phyloP scores from a whole-genome alignment of 2,113 vertebrate species.

The Engystomops pustulosus region DNA sequence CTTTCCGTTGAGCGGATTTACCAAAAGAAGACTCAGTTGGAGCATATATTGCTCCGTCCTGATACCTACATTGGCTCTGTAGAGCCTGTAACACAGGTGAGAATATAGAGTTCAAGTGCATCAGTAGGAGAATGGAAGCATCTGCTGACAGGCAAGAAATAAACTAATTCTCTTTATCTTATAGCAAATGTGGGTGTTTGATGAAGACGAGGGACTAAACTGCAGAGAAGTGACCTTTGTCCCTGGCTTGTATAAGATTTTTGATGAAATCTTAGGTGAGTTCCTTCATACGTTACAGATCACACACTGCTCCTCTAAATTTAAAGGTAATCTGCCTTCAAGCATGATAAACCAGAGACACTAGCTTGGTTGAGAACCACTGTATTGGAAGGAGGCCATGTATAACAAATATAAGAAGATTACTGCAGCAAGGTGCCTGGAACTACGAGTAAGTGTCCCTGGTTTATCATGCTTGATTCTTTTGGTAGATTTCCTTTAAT shows the following conservation, averaged over 20 bases:
- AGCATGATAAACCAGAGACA: too few species aligned
- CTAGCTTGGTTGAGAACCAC: too few species aligned
- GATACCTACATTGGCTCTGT: constrained; percentile 98
- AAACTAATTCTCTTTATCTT: constrained; percentile 18
- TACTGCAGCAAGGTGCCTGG: too few species aligned
- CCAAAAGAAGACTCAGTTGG: constrained; percentile 97
- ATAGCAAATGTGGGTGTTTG: constrained; percentile 98
- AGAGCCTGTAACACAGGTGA: constrained; percentile 91
- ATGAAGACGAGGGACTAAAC: constrained; percentile 86
- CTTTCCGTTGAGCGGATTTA: constrained; percentile 94
- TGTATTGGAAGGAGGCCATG: too few species aligned
- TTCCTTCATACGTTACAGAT: too few species aligned
- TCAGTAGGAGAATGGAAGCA: too few species aligned
- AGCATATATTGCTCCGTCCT: constrained; percentile 96
- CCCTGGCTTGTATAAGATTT: constrained; percentile 98
- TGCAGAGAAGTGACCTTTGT: constrained; percentile 92
- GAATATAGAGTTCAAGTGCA: background rate
- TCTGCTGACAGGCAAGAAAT: background rate
- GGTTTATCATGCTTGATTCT: too few species aligned
- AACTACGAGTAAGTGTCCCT: too few species aligned
- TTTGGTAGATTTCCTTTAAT: too few species aligned
- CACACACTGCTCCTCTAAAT: too few species aligned
- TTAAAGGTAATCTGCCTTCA: too few species aligned
- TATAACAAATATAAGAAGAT: too few species aligned
- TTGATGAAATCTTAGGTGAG: constrained; percentile 97